Base-by-base conservation (phyloP, 2,113 vertebrate genomes). In the Nestor notabilis region DNA sequence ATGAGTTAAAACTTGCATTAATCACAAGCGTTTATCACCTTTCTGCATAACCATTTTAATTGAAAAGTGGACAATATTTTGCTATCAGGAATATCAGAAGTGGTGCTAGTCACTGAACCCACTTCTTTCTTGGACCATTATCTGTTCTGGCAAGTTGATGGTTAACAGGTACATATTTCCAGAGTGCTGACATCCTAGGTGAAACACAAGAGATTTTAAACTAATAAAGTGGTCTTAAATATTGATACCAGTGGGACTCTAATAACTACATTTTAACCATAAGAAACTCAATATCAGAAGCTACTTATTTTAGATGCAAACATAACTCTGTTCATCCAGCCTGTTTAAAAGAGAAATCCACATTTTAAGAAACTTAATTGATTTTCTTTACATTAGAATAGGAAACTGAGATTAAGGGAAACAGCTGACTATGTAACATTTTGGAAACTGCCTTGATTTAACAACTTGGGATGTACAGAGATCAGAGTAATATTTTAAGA, bases 171-270 rank as follows among this genome's bases (percentile, higher is more conserved):
- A 55, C 93, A 55, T 94, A 95, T 96, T 98, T 97, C 86, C 95
- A 95, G 98, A 97, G 94, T 98, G 97, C 98, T 98, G 98, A 97
- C 97, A 98, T 97, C 97, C 94, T 19, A 8, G 68, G 95, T 97
- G 97, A 98, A 98, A 98, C 97, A 97, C 87, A 97, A 98, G 97
- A 98, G 98, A 98, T 98, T 98, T 98, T 97, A 98, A 97, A 98
- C 95, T 98, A 97, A 98, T 99, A 98, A 98, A 98, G 96, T 84
- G 96, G 97, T 98, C 96, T 98, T 98, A 98, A 98, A 98, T 98
- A 98, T 98, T 98, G 98, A 98, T 98, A 98, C 96, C 95, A 82
- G 95, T 97, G 97, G 96, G 96, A 94, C 96, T 98, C 97, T 97
- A 98, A 97, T 98, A 98, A 97, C 95, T 97, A 96, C 93, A 97